phyloP scores from a whole-genome alignment of 2,888 invertebrate genomes.

The Torymus auratus region DNA sequence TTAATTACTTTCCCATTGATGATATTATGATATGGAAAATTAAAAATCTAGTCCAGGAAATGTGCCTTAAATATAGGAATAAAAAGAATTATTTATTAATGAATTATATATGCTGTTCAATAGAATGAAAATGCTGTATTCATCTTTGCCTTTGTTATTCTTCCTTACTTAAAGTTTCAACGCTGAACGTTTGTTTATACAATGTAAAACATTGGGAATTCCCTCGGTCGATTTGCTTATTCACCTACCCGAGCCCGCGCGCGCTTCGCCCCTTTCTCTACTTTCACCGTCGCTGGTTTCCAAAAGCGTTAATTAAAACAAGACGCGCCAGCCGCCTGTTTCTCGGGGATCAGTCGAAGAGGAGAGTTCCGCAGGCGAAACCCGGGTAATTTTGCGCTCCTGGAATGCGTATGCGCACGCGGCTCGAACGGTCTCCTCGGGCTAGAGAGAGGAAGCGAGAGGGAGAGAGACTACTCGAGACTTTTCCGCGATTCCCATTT shows the following conservation, averaged over 20 bases:
- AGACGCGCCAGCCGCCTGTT: conserved; percentile 43
- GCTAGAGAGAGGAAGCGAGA: neutral
- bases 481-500: conserved; percentile 50
- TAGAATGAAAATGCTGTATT: too few species aligned
- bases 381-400: conserved; percentile 22
- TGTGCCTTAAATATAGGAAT: too few species aligned
- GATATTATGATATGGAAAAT: too few species aligned
- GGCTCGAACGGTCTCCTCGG: too few species aligned
- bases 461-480: conserved; percentile 21
- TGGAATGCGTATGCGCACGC: conserved; percentile 2
- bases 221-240: neutral
- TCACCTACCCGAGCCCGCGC: neutral
- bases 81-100: too few species aligned
- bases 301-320: conserved; percentile 63
- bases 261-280: conserved; percentile 27
- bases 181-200: too few species aligned
- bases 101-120: too few species aligned
- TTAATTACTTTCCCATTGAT: too few species aligned
- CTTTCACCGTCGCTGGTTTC: conserved; percentile 52
- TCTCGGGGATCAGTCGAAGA: conserved; percentile 51
- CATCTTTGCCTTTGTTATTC: too few species aligned
- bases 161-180: too few species aligned
- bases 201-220: conserved; percentile 28
- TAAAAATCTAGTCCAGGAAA: too few species aligned
- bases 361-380: conserved; percentile 28